phyloP scores from a whole-genome alignment of 2,797 vertebrate species.

The Spinus pinus region DNA sequence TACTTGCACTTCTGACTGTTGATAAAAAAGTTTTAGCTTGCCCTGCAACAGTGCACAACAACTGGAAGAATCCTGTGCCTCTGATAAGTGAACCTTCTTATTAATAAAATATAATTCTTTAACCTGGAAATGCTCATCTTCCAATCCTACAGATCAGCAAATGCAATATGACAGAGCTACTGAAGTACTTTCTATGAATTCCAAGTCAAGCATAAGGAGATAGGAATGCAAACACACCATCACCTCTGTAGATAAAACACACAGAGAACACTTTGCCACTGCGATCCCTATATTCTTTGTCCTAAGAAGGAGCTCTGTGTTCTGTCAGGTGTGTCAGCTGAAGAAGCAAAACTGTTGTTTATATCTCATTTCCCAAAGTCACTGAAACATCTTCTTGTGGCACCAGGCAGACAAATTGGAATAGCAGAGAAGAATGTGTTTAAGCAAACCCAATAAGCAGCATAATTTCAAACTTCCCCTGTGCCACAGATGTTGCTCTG shows the following conservation, averaged over 20 bases:
- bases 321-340: neutral
- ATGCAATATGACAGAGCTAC: neutral
- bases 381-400: neutral
- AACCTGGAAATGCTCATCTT: neutral
- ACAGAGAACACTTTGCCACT: neutral
- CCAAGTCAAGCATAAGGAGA: neutral
- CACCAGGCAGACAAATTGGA: neutral
- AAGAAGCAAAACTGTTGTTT: neutral
- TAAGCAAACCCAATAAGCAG: neutral
- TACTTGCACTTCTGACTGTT: neutral
- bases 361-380: neutral
- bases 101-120: conserved; percentile 32
- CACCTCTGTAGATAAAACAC: neutral
- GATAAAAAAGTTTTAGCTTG: neutral
- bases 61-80: neutral
- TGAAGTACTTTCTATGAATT: neutral
- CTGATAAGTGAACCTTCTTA: neutral
- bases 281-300: neutral
- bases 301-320: neutral
- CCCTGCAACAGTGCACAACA: neutral
- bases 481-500: neutral
- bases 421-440: rapidly evolving
- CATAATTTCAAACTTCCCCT: neutral
- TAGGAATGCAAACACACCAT: neutral
- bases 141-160: neutral